These are phyloP conservation scores for Scrobipalpa atriplicella DNA, from an alignment of 2,888 invertebrate species.

Conservation along the genomic window DNA sequence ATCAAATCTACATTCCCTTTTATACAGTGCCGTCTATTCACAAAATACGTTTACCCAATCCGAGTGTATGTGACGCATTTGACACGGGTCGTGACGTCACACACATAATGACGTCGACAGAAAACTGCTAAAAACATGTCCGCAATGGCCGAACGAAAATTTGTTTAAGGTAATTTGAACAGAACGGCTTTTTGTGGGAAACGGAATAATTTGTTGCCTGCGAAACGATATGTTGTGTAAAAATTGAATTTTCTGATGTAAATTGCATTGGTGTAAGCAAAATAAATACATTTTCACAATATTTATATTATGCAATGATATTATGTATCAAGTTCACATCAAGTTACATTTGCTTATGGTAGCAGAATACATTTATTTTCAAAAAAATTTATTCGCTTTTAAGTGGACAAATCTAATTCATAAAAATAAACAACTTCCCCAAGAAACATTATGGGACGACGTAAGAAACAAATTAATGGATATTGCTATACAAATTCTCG, in stretches of 20 bases:
- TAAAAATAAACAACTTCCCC: too few relatives aligned
- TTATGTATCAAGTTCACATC: too few relatives aligned
- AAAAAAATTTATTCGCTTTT: too few relatives aligned
- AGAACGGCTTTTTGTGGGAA: not conserved
- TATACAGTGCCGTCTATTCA: too few relatives aligned
- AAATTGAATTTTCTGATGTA: not conserved
- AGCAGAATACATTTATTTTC: too few relatives aligned
- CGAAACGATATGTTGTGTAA: slow-evolving; percentile 1
- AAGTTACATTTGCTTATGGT: too few relatives aligned
- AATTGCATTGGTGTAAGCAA: not conserved
- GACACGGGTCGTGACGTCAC: slow-evolving; percentile 20
- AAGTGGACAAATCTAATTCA: too few relatives aligned
- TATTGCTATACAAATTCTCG: too few relatives aligned
- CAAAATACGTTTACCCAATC: not conserved
- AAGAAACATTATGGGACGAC: too few relatives aligned
- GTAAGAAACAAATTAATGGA: too few relatives aligned
- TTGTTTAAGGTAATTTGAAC: slow-evolving; percentile 2
- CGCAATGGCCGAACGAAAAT: not conserved
- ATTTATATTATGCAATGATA: too few relatives aligned
- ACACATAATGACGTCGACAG: not conserved
- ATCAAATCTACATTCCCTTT: too few relatives aligned
- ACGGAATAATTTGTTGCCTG: slow-evolving; percentile 9
- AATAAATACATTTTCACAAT: not conserved
- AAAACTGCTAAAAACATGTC: not conserved
- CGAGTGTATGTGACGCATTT: slow-evolving; percentile 7